Base-by-base conservation (phyloP, 1,140 invertebrate genomes). In the Anoplophora glabripennis region DNA sequence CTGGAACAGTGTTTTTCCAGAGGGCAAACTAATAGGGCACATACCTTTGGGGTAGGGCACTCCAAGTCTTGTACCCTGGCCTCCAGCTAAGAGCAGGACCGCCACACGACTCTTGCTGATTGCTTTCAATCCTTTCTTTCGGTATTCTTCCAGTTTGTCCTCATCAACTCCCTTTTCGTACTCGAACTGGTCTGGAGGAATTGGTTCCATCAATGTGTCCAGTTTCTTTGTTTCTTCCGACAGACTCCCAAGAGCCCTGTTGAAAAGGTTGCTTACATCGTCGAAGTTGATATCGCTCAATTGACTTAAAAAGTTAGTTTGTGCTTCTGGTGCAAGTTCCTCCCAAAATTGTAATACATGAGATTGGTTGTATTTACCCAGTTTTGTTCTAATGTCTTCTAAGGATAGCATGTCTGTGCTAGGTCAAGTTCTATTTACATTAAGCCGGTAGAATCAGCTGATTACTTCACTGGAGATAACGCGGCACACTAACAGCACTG, bases 1-100 rank as follows among this genome's bases (percentile, higher is more conserved):
- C 78, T 96, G 91, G 73, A 96, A 98, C 0, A 99, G 78, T 0
- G 91, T 93, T 75, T 97, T 97, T 7, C 80, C 79, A 3, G 94
- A 97, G 17, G 62, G 57, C 14, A 64, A 45, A 7, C 89, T 90
- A 55, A 99, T 89, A 74, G 93, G 81, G 70, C 90, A 98, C 92
- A 98, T 98, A 10, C 56, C 98, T 81, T 99, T 99, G 0, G 98
- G 97, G 71, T 94, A 89, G 33, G 83, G 80, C 1, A 97, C 94
- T 10, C 97, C 98, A 0, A 99, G 81, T 51, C 98, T 82, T 4
- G 96, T 99, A 36, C 84, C 84, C 74, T 86, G 85, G n/a, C 85
- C 85, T n/a, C 85, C 85, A 45, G 84, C 84, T 68, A 86, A 76
- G 3, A 86, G 78, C 37, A 99, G 74, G 33, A 96, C 93, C 63